Conservation (phyloP, 2,888 invertebrate species). For the Aproaerema taeniolella region DNA sequence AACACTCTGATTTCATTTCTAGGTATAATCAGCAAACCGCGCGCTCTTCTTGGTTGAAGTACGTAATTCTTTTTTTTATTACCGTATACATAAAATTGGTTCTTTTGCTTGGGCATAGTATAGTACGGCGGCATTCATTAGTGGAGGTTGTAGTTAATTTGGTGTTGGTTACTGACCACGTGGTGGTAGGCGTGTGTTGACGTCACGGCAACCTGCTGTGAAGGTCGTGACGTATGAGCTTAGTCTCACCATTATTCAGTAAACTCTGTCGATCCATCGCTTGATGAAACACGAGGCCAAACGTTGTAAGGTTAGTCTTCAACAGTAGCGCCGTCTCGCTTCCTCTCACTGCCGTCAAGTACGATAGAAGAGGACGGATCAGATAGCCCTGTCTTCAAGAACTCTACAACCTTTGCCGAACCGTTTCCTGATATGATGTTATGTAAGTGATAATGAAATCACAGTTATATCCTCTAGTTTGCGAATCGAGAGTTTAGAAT, state of each 20-base stretch:
- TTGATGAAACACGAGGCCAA: constrained; percentile 58
- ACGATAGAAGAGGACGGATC: constrained; percentile 3
- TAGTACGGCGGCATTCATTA: too few relatives aligned
- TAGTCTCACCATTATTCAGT: constrained; percentile 58
- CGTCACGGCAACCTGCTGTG: constrained; percentile 56
- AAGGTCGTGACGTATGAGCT: constrained; percentile 68
- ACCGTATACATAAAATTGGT: too few relatives aligned
- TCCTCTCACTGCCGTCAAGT: constrained; percentile 26
- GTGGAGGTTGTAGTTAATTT: too few relatives aligned
- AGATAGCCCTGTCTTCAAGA: constrained; percentile 15
- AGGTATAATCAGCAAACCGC: constrained; percentile 75
- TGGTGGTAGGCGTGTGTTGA: constrained; percentile 60
- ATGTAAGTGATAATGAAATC: constrained; percentile 8
- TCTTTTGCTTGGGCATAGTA: too few relatives aligned
- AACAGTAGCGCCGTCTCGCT: constrained; percentile 40
- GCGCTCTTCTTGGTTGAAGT: constrained; percentile 73
- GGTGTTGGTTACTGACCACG: constrained; percentile 37
- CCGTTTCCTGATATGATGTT: constrained; percentile 12
- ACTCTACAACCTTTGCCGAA: constrained; percentile 11
- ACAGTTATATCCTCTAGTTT: constrained; percentile 2
- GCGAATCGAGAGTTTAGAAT: background rate
- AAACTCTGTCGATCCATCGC: constrained; percentile 52
- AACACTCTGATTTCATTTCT: constrained; percentile 65
- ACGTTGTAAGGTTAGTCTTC: constrained; percentile 52
- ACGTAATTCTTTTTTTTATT: constrained; percentile 58